A percentile compares a stretch with the other conserved stretches of the same genome.
Conservation (phyloP, 2,888 invertebrate genomes). For the Galeruca laticollis region DNA sequence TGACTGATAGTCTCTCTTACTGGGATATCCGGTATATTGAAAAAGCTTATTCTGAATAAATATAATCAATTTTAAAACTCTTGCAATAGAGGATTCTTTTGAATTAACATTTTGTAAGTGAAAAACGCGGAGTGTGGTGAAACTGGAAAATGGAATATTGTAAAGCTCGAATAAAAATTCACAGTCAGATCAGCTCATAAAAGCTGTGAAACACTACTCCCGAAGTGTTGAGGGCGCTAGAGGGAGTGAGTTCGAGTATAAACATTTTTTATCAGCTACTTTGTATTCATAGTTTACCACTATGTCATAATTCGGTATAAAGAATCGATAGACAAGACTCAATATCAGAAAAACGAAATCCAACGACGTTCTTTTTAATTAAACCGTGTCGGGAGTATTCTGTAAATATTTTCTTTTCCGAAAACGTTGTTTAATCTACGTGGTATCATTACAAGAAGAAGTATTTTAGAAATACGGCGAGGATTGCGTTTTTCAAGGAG, state of each 20-base stretch:
- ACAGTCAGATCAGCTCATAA: conserved; percentile 3
- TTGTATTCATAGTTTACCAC: conserved; percentile 48
- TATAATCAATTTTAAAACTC: too few relatives aligned
- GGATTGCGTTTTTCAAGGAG: neutral
- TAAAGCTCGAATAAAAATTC: conserved; percentile 14
- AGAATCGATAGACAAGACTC: conserved; percentile 61
- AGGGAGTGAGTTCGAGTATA: conserved; percentile 9
- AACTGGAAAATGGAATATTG: neutral
- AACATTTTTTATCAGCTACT: conserved; percentile 22
- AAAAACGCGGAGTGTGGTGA: neutral
- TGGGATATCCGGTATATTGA: too few relatives aligned
- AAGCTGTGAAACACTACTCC: conserved; percentile 5
- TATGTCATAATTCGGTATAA: conserved; percentile 63
- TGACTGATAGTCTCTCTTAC: too few relatives aligned
- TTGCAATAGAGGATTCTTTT: too few relatives aligned
- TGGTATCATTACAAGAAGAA: neutral
- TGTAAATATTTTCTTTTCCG: conserved; percentile 53
- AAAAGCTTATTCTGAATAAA: too few relatives aligned
- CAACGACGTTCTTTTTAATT: conserved; percentile 53
- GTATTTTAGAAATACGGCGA: neutral
- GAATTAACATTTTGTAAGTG: neutral
- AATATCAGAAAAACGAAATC: conserved; percentile 61
- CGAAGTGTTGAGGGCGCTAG: neutral
- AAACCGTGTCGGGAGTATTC: conserved; percentile 50
- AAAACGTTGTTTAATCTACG: conserved; percentile 28